Base-by-base conservation (phyloP, 2,113 vertebrate genomes). In the Pongo pygmaeus region DNA sequence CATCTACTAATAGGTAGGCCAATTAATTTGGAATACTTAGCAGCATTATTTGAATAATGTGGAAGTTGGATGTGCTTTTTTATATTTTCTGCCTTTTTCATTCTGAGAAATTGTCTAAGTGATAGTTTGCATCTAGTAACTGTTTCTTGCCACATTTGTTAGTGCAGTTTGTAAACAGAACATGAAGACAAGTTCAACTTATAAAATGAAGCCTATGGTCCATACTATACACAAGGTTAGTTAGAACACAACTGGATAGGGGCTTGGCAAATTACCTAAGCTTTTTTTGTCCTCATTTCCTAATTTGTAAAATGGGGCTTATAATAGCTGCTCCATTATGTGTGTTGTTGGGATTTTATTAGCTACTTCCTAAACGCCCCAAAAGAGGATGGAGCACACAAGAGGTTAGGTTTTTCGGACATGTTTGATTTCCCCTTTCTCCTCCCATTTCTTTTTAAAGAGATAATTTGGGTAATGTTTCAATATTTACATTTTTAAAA, bases 1-100 rank as follows among this genome's bases (percentile, higher is more conserved):
- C 61, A 84, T 84, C 50, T 88, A 79, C 74, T 89, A 96, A 97
- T 77, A 97, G 5, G 25, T n/a, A 91, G 40, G 50, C 13, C 75
- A 93, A 38, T 84, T 95, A 88, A 93, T 78, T 48, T 38, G 57
- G 74, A 52, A 78, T 92, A 69, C 50, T 91, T 75, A 85, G 48
- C 10, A 52, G 23, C 1, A 20, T 86, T 6, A 75, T 79, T 95
- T 94, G 69, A 94, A 80, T 89, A 48, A 89, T 57, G 23, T 18
- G n/a, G 46, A 88, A n/a, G 6, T 57, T 87, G 35, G 46, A 77
- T 85, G 14, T 67, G 77, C 23, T 74, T 84, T 20, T 48, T 8
- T 16, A 48, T 14, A 2, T 64, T 64, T 64, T 69, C 35, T 30
- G 0, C 6, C 23, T 9, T 0, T 22, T 94, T 93, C 10, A 69